phyloP scores from a whole-genome alignment of 2,113 vertebrate species.

The Odocoileus hemionus region DNA sequence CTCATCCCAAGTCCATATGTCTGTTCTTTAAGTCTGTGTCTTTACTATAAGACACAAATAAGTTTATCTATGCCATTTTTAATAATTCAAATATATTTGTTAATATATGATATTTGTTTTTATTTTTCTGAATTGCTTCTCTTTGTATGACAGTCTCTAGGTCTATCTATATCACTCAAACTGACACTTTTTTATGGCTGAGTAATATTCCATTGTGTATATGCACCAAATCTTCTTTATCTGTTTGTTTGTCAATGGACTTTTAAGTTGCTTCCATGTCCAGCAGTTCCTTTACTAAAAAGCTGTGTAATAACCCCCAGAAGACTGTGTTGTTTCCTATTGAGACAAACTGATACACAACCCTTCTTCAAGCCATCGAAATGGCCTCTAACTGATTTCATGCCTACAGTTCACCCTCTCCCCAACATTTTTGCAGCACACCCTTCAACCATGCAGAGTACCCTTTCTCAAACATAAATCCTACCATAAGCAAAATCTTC shows the following conservation, averaged over 20 bases:
- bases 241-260: neutral
- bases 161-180: neutral
- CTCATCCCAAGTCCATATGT: neutral
- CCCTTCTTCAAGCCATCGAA: neutral
- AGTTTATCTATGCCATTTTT: neutral
- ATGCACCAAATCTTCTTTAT: neutral
- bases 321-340: neutral
- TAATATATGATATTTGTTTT: neutral
- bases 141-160: neutral
- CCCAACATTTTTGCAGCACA: neutral
- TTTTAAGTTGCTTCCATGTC: neutral
- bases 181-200: neutral
- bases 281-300: neutral
- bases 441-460: neutral
- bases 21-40: neutral
- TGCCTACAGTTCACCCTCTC: neutral
- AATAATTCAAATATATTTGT: neutral
- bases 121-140: neutral
- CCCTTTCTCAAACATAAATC: neutral
- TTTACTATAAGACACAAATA: neutral
- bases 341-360: neutral
- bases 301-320: neutral
- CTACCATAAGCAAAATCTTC: neutral
- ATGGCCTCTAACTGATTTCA: neutral
- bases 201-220: neutral